A percentile compares a stretch with the other conserved stretches of the same genome.
Conservation (phyloP, 2,888 invertebrate genomes). For the Chrysopilus asiliformis region DNA sequence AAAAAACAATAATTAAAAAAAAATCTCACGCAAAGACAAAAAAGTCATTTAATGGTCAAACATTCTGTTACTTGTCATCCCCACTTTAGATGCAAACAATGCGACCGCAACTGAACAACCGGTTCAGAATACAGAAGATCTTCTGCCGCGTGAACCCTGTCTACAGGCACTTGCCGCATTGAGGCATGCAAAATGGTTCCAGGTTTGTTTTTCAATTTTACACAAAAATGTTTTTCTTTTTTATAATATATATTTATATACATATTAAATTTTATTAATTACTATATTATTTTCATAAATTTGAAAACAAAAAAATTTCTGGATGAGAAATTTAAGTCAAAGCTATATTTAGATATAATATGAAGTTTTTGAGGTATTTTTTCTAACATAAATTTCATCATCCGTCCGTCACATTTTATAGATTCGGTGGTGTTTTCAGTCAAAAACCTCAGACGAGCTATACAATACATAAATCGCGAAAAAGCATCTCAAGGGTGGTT, state of each 20-base stretch:
- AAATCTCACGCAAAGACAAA: conserved; percentile 7
- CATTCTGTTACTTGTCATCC: conserved; percentile 50
- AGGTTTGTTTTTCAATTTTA: conserved; percentile 50
- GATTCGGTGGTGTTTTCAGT: too few species aligned
- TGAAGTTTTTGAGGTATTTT: too few species aligned
- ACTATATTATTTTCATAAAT: too few species aligned
- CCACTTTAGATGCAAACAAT: conserved; percentile 43
- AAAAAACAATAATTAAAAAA: conserved; percentile 7
- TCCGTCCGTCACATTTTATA: too few species aligned
- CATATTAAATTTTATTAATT: too few species aligned
- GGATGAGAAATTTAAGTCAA: too few species aligned
- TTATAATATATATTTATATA: conserved; percentile 15
- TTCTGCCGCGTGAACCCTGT: conserved; percentile 98
- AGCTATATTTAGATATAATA: too few species aligned
- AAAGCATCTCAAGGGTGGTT: too few species aligned
- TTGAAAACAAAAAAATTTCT: too few species aligned
- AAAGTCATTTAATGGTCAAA: conserved; percentile 48
- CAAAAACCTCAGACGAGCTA: too few species aligned
- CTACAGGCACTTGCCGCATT: conserved; percentile 99
- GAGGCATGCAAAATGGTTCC: conserved; percentile 99
- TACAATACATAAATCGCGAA: too few species aligned
- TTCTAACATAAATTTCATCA: too few species aligned
- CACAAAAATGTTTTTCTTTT: conserved; percentile 14
- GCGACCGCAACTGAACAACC: conserved; percentile 56
- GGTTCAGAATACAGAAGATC: conserved; percentile 53